Percentiles rank a stretch among this genome's conserved stretches.
These are phyloP conservation scores for Theropithecus gelada DNA, from an alignment of 2,113 vertebrate species.

Conservation along the genomic window DNA sequence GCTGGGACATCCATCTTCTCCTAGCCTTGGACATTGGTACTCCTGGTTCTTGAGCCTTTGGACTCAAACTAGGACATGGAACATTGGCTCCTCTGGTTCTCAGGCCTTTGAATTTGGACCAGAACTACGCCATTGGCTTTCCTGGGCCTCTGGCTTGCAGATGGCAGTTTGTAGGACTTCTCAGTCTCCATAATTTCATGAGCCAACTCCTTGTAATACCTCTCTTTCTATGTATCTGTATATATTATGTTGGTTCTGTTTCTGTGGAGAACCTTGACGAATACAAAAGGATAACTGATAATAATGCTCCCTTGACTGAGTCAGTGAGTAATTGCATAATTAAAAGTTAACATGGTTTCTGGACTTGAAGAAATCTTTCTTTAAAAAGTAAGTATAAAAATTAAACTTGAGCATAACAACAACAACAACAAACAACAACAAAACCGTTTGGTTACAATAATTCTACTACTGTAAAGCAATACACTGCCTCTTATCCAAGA, in stretches of 20 bases:
- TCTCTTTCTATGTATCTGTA: background rate
- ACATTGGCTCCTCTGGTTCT: background rate
- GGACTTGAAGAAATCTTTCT: background rate
- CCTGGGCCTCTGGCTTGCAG: background rate
- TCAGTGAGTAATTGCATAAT: background rate
- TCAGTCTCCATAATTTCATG: background rate
- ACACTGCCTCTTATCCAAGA: background rate
- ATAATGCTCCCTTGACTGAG: background rate
- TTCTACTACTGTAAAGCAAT: background rate
- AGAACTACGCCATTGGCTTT: accelerated
- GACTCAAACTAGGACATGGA: background rate
- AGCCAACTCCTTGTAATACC: background rate
- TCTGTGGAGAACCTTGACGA: background rate
- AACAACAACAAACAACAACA: background rate
- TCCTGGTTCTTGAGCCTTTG: background rate
- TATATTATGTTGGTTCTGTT: background rate
- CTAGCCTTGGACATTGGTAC: background rate
- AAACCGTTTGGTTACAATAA: background rate
- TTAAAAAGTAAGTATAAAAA: background rate
- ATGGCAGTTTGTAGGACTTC: background rate
- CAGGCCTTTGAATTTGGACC: background rate
- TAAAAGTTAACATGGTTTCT: background rate
- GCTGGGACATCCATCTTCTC: background rate
- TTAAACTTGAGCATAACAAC: background rate
- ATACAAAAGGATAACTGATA: background rate